Evolutionary conservation across 2,888 invertebrate species (phyloP).

Genomic region (Drosophila percnosoma): DNA sequence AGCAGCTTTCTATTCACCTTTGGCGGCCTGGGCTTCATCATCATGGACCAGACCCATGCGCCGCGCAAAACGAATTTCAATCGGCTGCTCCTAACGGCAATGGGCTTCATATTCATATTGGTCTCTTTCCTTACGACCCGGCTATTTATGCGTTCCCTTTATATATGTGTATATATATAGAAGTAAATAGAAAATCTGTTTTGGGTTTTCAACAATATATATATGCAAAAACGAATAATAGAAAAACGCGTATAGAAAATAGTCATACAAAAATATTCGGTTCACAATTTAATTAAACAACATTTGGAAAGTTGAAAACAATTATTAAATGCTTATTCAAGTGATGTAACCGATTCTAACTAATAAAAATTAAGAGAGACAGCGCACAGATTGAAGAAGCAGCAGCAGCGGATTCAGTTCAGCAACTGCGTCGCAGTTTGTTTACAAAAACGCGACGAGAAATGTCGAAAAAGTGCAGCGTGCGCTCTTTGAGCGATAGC

Average conservation of each 20-base stretch:
- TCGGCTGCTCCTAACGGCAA: slow-evolving; percentile 90
- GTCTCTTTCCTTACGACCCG: slow-evolving; percentile 98
- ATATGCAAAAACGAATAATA: background rate
- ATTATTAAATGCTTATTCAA: too few species aligned
- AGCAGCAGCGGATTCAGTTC: too few species aligned
- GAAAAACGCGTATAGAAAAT: background rate
- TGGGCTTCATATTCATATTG: slow-evolving; percentile 95
- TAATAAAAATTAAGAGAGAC: too few species aligned
- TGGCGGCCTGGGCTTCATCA: slow-evolving; percentile 98
- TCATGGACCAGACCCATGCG: slow-evolving; percentile 96
- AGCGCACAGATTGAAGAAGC: too few species aligned
- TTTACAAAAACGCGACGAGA: too few species aligned
- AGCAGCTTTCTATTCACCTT: slow-evolving; percentile 98
- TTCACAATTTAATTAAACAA: too few species aligned
- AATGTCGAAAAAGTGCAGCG: too few species aligned
- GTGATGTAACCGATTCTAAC: too few species aligned
- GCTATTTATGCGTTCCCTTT: slow-evolving; percentile 92
- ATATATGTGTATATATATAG: slow-evolving; percentile 16
- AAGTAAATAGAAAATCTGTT: slow-evolving; percentile 58
- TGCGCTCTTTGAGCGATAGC: too few species aligned
- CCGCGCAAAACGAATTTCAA: slow-evolving; percentile 94
- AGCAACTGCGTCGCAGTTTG: too few species aligned
- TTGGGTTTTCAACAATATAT: slow-evolving; percentile 40
- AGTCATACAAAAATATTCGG: too few species aligned
- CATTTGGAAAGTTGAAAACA: too few species aligned